These are phyloP conservation scores for Zygaena filipendulae DNA, from an alignment of 2,888 invertebrate genomes.

Conservation along the genomic window DNA sequence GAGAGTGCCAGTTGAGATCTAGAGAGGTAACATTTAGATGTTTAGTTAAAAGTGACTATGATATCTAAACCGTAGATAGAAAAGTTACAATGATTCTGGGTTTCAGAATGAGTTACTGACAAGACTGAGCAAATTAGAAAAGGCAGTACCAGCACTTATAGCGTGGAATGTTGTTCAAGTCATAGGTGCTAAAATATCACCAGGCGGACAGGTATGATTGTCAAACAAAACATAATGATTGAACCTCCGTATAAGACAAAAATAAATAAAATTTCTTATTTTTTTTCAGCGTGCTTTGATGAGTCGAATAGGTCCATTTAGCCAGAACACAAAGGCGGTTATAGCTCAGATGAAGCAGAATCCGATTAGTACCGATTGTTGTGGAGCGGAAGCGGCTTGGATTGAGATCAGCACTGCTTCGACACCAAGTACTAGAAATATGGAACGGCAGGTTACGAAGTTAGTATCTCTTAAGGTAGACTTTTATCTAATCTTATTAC, in stretches of 20 bases:
- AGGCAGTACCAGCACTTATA: conserved; percentile 71
- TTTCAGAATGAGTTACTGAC: conserved; percentile 66
- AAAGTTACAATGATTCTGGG: too few relatives aligned
- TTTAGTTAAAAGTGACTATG: conserved; percentile 14
- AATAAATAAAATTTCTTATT: too few relatives aligned
- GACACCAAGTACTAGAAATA: conserved; percentile 17
- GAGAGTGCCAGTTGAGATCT: conserved; percentile 59
- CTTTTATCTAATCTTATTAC: too few relatives aligned
- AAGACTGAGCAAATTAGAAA: conserved; percentile 68
- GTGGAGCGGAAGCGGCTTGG: too few relatives aligned
- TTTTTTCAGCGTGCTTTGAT: conserved; percentile 36
- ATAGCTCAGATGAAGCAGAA: conserved; percentile 29
- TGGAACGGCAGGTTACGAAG: conserved; percentile 34
- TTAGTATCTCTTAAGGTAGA: conserved; percentile 28
- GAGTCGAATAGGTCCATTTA: conserved; percentile 36
- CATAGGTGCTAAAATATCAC: conserved; percentile 32
- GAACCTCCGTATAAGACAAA: too few relatives aligned
- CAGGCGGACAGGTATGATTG: conserved; percentile 38
- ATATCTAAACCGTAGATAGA: not conserved
- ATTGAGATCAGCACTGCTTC: too few relatives aligned
- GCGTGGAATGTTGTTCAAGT: conserved; percentile 68
- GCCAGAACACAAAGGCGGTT: conserved; percentile 26
- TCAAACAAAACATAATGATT: too few relatives aligned
- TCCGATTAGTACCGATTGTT: too few relatives aligned
- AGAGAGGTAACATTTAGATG: too few relatives aligned